Evolutionary conservation across 2,113 vertebrate genomes (phyloP).

Genomic region (Lepus timidus): DNA sequence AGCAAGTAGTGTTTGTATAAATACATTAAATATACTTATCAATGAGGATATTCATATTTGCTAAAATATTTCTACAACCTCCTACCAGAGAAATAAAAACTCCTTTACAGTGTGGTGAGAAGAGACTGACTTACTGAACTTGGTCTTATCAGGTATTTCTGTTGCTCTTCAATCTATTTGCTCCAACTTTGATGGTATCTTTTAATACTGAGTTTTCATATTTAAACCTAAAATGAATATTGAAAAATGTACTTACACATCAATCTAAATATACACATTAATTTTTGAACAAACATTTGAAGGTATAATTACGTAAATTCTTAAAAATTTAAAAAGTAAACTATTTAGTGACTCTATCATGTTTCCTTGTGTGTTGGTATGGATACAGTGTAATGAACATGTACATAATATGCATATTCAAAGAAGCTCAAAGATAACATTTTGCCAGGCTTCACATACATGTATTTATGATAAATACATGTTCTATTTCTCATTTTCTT

Average conservation of each 20-base stretch:
- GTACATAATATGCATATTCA: neutral
- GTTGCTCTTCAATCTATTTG: constrained; percentile 90
- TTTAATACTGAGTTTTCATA: constrained; percentile 93
- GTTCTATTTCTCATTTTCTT: no score
- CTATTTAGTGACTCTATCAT: neutral
- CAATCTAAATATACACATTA: neutral
- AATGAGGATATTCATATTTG: neutral
- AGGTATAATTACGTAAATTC: constrained; percentile 7
- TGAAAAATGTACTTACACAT: constrained; percentile 30
- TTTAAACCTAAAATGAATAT: constrained; percentile 90
- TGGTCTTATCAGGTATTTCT: constrained; percentile 89
- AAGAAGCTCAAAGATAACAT: neutral
- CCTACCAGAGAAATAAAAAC: neutral
- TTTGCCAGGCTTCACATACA: no score
- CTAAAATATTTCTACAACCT: neutral
- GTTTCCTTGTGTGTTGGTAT: no score
- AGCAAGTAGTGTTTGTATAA: neutral
- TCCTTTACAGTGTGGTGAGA: neutral
- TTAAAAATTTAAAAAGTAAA: neutral
- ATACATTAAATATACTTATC: neutral
- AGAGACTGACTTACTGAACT: constrained; percentile 87
- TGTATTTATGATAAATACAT: no score
- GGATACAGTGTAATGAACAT: no score
- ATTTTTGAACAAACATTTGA: constrained; percentile 37
- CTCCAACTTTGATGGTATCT: constrained; percentile 88